Evolutionary conservation across 2,888 invertebrate species (phyloP).

Genomic region (Sipha maydis): DNA sequence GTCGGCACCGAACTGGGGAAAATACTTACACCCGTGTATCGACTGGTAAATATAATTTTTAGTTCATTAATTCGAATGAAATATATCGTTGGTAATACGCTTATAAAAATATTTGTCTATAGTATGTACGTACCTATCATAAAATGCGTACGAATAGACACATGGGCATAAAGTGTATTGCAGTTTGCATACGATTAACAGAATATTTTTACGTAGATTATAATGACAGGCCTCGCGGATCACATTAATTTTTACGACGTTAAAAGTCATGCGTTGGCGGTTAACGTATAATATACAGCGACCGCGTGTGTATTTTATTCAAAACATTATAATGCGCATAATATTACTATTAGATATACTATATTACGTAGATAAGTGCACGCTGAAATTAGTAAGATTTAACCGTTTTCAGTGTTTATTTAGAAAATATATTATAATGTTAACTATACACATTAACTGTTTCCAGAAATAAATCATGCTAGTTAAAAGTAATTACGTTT

Average conservation of each 20-base stretch:
- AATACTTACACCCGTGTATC: background rate
- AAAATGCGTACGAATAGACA: no score
- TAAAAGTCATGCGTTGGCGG: background rate
- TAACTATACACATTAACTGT: background rate
- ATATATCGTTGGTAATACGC: background rate
- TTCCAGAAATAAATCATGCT: constrained; percentile 29
- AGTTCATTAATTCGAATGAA: no score
- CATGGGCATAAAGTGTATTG: background rate
- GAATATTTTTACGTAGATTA: background rate
- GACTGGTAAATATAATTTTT: background rate
- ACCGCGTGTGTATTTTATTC: background rate
- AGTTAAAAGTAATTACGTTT: constrained; percentile 15
- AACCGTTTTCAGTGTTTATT: constrained; percentile 13
- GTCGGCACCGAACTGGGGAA: no score
- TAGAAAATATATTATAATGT: background rate
- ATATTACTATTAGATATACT: background rate
- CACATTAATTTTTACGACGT: background rate
- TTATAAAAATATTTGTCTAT: no score
- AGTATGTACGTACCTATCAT: no score
- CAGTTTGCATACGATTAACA: background rate
- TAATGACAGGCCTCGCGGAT: background rate
- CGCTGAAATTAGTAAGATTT: background rate
- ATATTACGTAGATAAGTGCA: no score
- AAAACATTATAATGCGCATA: background rate
- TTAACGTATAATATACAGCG: no score